phyloP scores from a whole-genome alignment of 2,113 vertebrate genomes.

The Formicarius rufipectus region DNA sequence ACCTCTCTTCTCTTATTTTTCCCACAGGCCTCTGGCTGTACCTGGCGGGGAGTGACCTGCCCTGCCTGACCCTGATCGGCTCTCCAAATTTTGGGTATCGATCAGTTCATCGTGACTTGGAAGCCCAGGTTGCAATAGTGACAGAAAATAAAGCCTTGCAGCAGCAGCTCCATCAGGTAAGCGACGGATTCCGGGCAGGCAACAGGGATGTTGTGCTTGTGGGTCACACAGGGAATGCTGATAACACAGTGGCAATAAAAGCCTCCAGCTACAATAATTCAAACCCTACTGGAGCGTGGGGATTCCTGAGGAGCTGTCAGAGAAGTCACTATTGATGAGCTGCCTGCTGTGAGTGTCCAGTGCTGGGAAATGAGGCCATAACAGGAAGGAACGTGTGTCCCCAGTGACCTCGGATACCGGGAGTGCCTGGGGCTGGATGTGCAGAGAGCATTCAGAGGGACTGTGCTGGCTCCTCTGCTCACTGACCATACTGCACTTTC shows the following conservation, averaged over 20 bases:
- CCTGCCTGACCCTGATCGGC: slow-evolving; percentile 94
- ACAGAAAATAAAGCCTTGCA: slow-evolving; percentile 89
- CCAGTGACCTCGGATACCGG: not conserved
- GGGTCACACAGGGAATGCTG: not conserved
- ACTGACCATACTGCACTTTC: accelerated
- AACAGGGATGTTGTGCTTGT: not conserved
- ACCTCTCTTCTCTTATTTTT: slow-evolving; percentile 26
- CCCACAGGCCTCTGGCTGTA: slow-evolving; percentile 95
- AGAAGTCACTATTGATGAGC: slow-evolving; percentile 57
- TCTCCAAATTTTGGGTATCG: slow-evolving; percentile 98
- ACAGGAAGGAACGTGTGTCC: not conserved
- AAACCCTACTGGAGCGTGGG: not conserved
- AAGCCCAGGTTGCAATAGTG: slow-evolving; percentile 94
- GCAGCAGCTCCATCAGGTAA: slow-evolving; percentile 89
- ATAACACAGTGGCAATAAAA: not conserved
- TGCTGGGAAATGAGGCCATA: slow-evolving; percentile 12
- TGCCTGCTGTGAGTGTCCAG: slow-evolving; percentile 9
- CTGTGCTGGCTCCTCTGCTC: not conserved
- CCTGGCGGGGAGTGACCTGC: slow-evolving; percentile 84
- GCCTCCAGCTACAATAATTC: not conserved
- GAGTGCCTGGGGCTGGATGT: not conserved
- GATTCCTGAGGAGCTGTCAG: slow-evolving; percentile 9
- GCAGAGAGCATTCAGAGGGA: not conserved
- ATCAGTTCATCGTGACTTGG: slow-evolving; percentile 94
- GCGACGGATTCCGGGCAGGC: not conserved